Conservation (phyloP, 2,113 vertebrate species). For the Phycodurus eques region DNA sequence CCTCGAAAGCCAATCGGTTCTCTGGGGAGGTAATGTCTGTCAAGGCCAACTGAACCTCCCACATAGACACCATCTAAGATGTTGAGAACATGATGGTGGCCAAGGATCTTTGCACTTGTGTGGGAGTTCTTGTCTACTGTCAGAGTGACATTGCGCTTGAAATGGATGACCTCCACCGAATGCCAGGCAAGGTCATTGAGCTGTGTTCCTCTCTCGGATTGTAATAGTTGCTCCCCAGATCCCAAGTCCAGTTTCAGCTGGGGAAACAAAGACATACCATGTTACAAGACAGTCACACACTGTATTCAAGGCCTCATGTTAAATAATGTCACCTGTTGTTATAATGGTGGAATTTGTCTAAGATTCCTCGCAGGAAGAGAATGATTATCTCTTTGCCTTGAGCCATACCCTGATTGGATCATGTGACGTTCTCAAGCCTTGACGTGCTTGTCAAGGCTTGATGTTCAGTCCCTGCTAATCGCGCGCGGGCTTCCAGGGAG, state of each 20-base stretch:
- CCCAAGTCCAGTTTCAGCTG: constrained; percentile 83
- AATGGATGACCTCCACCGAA: constrained; percentile 73
- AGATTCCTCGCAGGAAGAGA: constrained; percentile 43
- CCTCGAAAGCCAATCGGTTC: constrained; percentile 73
- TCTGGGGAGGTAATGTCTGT: constrained; percentile 71
- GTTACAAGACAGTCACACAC: constrained; percentile 8
- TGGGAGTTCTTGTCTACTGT: constrained; percentile 78
- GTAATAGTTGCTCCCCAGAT: constrained; percentile 69
- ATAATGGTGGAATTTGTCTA: constrained; percentile 35
- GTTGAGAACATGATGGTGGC: constrained; percentile 61
- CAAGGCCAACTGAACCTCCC: constrained; percentile 76
- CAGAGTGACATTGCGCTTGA: constrained; percentile 68
- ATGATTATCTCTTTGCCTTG: constrained; percentile 48
- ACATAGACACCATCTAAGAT: constrained; percentile 78
- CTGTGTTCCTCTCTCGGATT: constrained; percentile 73
- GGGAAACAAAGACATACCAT: constrained; percentile 30
- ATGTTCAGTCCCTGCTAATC: constrained; percentile 51
- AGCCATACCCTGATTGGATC: constrained; percentile 50
- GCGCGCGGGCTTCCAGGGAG: constrained; percentile 43
- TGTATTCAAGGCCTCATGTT: neutral
- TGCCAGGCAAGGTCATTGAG: constrained; percentile 87
- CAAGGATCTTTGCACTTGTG: constrained; percentile 62
- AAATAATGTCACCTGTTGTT: constrained; percentile 46
- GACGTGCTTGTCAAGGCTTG: constrained; percentile 66
- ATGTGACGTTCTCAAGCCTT: constrained; percentile 55